These are phyloP conservation scores for Drosophila nannoptera DNA, from an alignment of 1,140 invertebrate species.

Conservation along the genomic window DNA sequence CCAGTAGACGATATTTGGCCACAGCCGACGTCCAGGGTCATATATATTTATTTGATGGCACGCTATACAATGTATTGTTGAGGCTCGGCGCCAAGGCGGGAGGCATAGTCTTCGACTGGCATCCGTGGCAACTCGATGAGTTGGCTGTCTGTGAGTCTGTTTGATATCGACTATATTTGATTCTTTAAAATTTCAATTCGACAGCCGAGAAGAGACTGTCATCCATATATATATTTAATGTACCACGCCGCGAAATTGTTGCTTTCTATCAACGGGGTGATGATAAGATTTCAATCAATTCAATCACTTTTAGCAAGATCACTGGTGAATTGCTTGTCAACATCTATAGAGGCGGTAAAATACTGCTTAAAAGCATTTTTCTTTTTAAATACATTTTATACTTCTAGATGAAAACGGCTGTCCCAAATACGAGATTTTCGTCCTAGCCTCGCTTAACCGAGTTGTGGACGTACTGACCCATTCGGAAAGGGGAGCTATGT, in stretches of 20 bases:
- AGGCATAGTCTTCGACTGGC: constrained; percentile 66
- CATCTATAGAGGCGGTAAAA: constrained; percentile 48
- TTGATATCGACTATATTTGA: neutral
- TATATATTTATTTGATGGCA: constrained; percentile 58
- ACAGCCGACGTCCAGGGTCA: constrained; percentile 57
- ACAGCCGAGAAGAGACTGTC: constrained; percentile 58
- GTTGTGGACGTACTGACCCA: constrained; percentile 65
- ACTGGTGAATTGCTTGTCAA: constrained; percentile 75
- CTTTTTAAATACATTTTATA: neutral
- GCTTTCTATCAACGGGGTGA: constrained; percentile 66
- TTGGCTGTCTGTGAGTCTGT: constrained; percentile 60
- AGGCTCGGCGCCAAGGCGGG: constrained; percentile 20
- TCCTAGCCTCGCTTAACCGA: constrained; percentile 66
- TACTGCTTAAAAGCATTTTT: neutral
- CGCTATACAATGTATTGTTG: constrained; percentile 26
- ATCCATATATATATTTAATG: constrained; percentile 63
- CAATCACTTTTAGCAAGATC: constrained; percentile 67
- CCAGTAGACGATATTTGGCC: constrained; percentile 62
- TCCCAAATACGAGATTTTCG: constrained; percentile 55
- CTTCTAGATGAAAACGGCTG: constrained; percentile 41
- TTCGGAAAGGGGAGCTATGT: constrained; percentile 56
- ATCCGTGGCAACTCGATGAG: constrained; percentile 71
- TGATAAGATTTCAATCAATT: constrained; percentile 51
- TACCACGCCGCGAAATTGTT: constrained; percentile 60
- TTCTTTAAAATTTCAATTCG: neutral